A percentile compares a stretch with the other conserved stretches of the same genome.
Evolutionary conservation across 2,888 invertebrate genomes (phyloP).

Genomic region (Zhengitettix transpicula): DNA sequence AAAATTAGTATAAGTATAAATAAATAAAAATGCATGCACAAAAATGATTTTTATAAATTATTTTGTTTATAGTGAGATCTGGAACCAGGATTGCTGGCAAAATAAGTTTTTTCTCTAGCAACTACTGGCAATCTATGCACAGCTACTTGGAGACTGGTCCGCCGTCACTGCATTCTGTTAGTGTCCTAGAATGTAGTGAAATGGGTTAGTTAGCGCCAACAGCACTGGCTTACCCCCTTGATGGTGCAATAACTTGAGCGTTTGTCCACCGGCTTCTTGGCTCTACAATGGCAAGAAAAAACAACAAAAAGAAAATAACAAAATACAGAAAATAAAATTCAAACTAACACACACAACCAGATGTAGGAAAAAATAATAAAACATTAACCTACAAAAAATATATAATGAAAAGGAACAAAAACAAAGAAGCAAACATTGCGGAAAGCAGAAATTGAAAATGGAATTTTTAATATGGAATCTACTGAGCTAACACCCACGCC

Average conservation of each 20-base stretch:
- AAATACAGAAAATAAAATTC: slow-evolving; percentile 7
- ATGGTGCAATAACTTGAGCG: slow-evolving; percentile 74
- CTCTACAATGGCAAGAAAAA: slow-evolving; percentile 41
- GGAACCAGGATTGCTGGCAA: background rate
- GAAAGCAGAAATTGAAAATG: slow-evolving; percentile 13
- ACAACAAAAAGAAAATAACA: slow-evolving; percentile 17
- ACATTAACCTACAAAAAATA: slow-evolving; percentile 8
- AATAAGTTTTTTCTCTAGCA: background rate
- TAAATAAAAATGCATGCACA: background rate
- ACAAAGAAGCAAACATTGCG: slow-evolving; percentile 13
- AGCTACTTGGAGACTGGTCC: background rate
- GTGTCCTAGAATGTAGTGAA: slow-evolving; percentile 10
- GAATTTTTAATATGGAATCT: slow-evolving; percentile 8
- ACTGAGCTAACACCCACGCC: slow-evolving; percentile 8
- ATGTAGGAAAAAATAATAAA: slow-evolving; percentile 4
- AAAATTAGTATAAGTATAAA: background rate
- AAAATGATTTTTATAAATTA: background rate
- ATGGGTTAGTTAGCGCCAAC: slow-evolving; percentile 11
- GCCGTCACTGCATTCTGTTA: background rate
- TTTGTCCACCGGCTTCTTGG: slow-evolving; percentile 82
- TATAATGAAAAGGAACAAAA: slow-evolving; percentile 8
- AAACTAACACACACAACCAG: slow-evolving; percentile 8
- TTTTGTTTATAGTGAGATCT: too few species aligned
- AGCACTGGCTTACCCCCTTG: slow-evolving; percentile 76
- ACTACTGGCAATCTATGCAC: background rate